These are phyloP conservation scores for Serranus cabrilla DNA, from an alignment of 2,797 vertebrate genomes.

Conservation along the genomic window DNA sequence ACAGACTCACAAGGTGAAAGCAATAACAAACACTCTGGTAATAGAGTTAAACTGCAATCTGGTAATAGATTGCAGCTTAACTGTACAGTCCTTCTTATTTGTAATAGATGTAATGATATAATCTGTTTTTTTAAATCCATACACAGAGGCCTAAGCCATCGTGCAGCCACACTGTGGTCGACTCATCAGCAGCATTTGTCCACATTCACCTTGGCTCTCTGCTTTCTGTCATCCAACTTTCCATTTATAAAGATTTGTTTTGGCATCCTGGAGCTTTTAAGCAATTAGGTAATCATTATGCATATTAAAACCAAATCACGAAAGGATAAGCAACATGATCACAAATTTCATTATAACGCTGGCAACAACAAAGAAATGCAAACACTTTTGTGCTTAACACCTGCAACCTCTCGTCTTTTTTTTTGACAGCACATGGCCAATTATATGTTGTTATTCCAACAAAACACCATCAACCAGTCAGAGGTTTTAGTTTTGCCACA, in stretches of 20 bases:
- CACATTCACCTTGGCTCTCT: not conserved
- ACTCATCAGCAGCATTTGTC: not conserved
- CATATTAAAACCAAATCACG: conserved; percentile 29
- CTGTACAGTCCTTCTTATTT: not conserved
- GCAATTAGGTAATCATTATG: conserved; percentile 27
- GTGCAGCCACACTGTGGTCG: not conserved
- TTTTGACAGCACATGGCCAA: not conserved
- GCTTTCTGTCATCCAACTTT: conserved; percentile 5
- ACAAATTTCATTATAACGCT: not conserved
- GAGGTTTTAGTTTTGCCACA: not conserved
- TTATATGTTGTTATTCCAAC: not conserved
- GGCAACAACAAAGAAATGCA: conserved; percentile 8
- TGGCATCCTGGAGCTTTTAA: conserved; percentile 39
- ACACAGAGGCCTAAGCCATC: not conserved
- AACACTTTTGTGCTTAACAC: conserved; percentile 20
- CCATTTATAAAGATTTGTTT: conserved; percentile 27
- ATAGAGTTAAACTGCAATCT: no score
- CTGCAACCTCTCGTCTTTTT: not conserved
- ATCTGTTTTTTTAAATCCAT: not conserved
- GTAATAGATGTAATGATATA: not conserved
- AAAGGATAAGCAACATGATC: not conserved
- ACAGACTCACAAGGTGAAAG: no score
- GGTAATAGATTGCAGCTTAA: not conserved
- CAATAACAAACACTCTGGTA: no score
- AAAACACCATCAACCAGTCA: not conserved